A percentile compares a stretch with the other conserved stretches of the same genome.
These are phyloP conservation scores for Centropus bengalensis DNA, from an alignment of 2,113 vertebrate species.

Conservation along the genomic window DNA sequence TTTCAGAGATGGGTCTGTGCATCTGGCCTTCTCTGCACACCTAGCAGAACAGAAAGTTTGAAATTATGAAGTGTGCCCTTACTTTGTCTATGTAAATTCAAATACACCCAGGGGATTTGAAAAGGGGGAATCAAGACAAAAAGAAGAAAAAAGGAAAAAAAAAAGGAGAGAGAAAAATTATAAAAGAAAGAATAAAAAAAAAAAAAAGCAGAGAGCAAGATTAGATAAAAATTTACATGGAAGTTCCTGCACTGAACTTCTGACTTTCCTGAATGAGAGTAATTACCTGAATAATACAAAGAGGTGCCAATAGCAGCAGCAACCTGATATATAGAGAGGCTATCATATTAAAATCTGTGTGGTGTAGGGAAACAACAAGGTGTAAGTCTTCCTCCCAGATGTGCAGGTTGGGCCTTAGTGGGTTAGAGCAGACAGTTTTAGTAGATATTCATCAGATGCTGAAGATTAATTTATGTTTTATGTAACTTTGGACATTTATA, in stretches of 20 bases:
- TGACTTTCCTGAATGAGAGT: neutral
- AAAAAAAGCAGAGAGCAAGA: no score
- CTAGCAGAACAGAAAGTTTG: neutral
- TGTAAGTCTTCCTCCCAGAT: neutral
- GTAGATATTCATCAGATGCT: neutral
- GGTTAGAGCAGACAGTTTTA: neutral
- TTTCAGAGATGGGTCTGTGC: neutral
- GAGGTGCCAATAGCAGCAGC: neutral
- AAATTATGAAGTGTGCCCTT: neutral
- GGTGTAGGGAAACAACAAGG: neutral
- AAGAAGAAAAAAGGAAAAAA: no score
- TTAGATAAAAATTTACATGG: neutral
- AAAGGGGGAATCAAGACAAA: fast-evolving
- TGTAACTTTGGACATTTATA: neutral
- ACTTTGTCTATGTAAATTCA: neutral
- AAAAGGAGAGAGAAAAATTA: no score
- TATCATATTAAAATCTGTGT: fast-evolving
- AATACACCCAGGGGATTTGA: neutral
- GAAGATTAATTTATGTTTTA: neutral
- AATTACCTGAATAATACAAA: neutral
- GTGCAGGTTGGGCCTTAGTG: neutral
- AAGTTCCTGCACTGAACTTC: neutral
- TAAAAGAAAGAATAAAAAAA: no score
- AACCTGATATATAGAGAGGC: neutral
- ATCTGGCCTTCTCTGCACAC: neutral